Base-by-base conservation (phyloP, 1,140 invertebrate species). In the Conus ventricosus region DNA sequence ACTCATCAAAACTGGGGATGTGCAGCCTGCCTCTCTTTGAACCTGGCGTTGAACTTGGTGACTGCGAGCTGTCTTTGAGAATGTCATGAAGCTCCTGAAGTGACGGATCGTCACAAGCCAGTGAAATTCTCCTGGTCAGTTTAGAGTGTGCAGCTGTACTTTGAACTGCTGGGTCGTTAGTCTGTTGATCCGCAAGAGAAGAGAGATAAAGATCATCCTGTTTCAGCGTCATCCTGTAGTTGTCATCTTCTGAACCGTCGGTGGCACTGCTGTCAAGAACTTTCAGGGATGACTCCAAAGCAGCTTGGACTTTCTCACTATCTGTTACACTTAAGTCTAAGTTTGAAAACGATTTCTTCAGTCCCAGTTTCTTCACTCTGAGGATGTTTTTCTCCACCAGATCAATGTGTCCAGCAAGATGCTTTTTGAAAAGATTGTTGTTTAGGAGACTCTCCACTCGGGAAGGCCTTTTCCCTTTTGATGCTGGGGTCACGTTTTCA, bases 401-500 rank as follows among this genome's bases (percentile, higher is more conserved):
- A 51, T 87, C 86, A 8, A 86, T 82, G 54, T 87, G 85, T 25
- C 75, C 63, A 8, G 81, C 51, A 60, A 89, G 81, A 87, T 89
- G 86, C 80, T 89, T 89, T 80, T 78, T 87, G 27, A 89, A 89
- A 25, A 89, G 39, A 27, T 84, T 53, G n/a, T 89, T 89, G n/a
- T 51, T 85, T 8, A 89, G 55, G 13, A 89, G 53, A 55, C 51
- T 27, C 6, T 87, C 81, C 20, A 89, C 89, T 76, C 89, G 67
- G n/a, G 71, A 78, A 53, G 81, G 54, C 23, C 20, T 51, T 75
- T 71, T 39, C 51, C 39, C 13, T 20, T 55, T 78, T 17, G 10
- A 54, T 55, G 51, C 23, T 67, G 20, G 53, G 11, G 71, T 51
- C 25, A n/a, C 4, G 71, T 27, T 55, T 11, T 87, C 85, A 3